Evolutionary conservation across 1,140 invertebrate genomes (phyloP), one percentile per base, ranked within the genome.

Genomic region (Spodoptera frugiperda): DNA sequence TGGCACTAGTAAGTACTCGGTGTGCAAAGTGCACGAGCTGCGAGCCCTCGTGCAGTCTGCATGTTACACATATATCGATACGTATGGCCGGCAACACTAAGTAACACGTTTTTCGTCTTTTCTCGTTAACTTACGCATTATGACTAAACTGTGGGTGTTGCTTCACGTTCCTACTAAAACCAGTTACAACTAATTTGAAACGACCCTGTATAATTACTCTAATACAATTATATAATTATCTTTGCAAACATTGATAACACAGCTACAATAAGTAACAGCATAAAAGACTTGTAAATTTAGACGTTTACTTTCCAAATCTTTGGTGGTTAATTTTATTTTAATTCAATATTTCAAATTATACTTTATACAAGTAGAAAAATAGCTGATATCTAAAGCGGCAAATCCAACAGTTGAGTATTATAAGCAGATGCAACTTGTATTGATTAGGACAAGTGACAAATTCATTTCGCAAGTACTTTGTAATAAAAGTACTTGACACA

Each of bases 381-480:
- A 46, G 21, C 12, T 49, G 11, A 51, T 73, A 49, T 65, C 76
- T 71, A 59, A 82, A 81, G 67, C 65, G 72, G 70, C 63, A 78
- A 80, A 79, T 77, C 74, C 80, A 75, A 84, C 77, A 79, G 81
- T 76, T 89, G 90, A 92, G 89, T 91, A 91, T 92, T 92, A 87
- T 87, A 81, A 86, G 83, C 78, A 81, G 78, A 77, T 84, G 79
- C 79, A 80, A 68, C 48, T 80, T 61, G 78, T 73, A 65, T 67
- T 61, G 65, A 77, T 55, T 57, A 72, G 57, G 70, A 75, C 79
- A 63, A 78, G 81, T 76, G 76, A 74, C 71, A 55, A 78, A 83
- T 81, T 78, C 63, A 72, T 55, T 77, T 74, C 72, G 73, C 76
- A 46, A 72, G 67, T 73, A 78, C 86, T 77, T 84, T 81, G 83